Base-by-base conservation (phyloP, 1,140 invertebrate species). In the Varroa destructor region DNA sequence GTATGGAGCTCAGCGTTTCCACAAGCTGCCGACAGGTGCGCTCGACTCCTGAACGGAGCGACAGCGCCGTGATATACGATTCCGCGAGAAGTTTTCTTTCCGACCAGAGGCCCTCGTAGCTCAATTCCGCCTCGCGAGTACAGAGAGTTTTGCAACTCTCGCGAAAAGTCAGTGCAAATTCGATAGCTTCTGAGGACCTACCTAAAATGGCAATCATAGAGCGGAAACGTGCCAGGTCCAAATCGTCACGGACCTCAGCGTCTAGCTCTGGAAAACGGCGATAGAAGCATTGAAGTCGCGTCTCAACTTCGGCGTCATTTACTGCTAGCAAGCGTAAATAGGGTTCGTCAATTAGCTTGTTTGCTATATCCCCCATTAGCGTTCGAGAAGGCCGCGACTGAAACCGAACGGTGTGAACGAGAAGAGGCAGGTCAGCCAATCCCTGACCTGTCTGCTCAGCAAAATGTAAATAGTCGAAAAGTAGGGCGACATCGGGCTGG, bases 401-500 rank as follows among this genome's bases (percentile, higher is more conserved):
- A 46, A 67, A 67, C 40, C 46, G 61, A 46, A 40, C 46, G 40
- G 61, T 67, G 61, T 67, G 61, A 40, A 67, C 61, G 10, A 67
- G 61, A 40, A 67, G 36, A 67, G 61, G 61, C 61, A 67, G 61
- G 61, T 46, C 61, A 12, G 61, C 37, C 37, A 67, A 12, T 40
- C 61, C 61, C 40, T 14, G 46, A 67, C 61, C 61, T 51, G 46
- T 51, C 46, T 40, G 40, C n/a, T 67, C 61, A 46, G 61, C 61
- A 37, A 67, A 67, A 67, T 67, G 61, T 14, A 67, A 37, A 37
- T 67, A 67, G 61, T 67, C 61, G 61, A 67, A 67, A 12, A 67
- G 61, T 37, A 67, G 61, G 8, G 61, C 61, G 37, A 67, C 46
- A 46, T 67, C 61, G 14, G 61, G 61, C 37, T 46, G 61, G 10